Conservation (phyloP, 2,113 vertebrate genomes). For the Urocynchramus pylzowi region DNA sequence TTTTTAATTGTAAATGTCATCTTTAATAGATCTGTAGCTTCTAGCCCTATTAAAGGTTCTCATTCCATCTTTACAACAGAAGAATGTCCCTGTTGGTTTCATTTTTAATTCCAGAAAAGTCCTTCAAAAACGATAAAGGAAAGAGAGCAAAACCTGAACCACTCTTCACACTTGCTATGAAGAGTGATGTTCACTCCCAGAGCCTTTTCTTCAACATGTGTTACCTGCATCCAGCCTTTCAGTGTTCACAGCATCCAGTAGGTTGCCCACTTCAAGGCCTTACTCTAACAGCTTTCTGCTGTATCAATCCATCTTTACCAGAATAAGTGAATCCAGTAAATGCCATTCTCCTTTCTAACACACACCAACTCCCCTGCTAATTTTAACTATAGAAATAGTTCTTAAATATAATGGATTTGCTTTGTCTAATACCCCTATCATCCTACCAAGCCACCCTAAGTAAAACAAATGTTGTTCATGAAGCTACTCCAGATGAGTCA, state of each 20-base stretch:
- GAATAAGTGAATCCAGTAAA: neutral
- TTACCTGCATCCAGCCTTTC: neutral
- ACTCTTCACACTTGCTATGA: neutral
- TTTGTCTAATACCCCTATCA: neutral
- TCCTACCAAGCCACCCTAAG: neutral
- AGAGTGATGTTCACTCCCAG: neutral
- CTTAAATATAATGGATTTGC: neutral
- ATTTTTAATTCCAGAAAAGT: neutral
- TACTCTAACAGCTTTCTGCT: neutral
- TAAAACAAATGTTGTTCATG: neutral
- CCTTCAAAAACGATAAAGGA: neutral
- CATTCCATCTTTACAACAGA: neutral
- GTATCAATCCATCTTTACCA: neutral
- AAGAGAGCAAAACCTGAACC: neutral
- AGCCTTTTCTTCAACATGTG: neutral
- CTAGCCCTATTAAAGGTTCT: neutral
- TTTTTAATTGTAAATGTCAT: neutral
- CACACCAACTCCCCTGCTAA: neutral
- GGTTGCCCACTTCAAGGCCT: neutral
- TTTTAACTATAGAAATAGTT: neutral
- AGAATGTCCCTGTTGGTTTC: fast-evolving
- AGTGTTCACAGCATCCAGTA: neutral
- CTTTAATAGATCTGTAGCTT: neutral
- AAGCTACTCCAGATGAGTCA: neutral
- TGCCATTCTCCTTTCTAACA: neutral